Percentiles rank a stretch among this genome's conserved stretches.
These are phyloP conservation scores for Microtus ochrogaster DNA, from an alignment of 2,113 vertebrate species.

Conservation along the genomic window DNA sequence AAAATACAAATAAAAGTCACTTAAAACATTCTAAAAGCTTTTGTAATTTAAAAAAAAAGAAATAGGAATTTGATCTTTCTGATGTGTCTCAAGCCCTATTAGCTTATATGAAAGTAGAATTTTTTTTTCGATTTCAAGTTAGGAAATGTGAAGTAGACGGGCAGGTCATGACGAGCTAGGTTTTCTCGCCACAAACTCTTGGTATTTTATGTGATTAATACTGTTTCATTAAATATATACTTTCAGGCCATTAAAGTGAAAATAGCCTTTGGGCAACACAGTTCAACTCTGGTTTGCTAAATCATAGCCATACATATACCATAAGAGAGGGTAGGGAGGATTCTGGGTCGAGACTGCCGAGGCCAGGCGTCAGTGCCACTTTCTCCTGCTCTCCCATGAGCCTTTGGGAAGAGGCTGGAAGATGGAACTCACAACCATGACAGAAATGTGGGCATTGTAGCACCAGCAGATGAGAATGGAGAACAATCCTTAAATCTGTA, in stretches of 20 bases:
- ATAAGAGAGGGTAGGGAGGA: not conserved
- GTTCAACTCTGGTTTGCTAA: not conserved
- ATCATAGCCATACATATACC: not conserved
- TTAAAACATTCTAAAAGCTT: constrained; percentile 45
- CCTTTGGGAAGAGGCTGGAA: not conserved
- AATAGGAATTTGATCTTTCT: constrained; percentile 4
- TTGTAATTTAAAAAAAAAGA: not conserved
- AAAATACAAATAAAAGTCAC: constrained; percentile 60
- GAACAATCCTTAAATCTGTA: not conserved
- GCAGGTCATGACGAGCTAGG: not conserved
- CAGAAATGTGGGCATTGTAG: not conserved
- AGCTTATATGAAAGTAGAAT: not conserved
- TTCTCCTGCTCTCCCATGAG: not conserved
- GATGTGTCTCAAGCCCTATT: not conserved
- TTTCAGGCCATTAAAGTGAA: not conserved
- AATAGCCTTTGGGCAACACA: not conserved
- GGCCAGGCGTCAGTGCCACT: not conserved
- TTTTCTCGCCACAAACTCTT: not conserved
- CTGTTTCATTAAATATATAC: not conserved
- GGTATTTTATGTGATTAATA: not conserved
- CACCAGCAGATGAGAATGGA: not conserved
- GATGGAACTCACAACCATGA: not conserved
- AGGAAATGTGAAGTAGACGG: not conserved
- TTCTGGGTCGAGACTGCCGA: not conserved
- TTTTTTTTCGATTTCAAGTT: not conserved